Evolutionary conservation across 2,797 vertebrate species (phyloP).

Genomic region (Esox masquinongy): DNA sequence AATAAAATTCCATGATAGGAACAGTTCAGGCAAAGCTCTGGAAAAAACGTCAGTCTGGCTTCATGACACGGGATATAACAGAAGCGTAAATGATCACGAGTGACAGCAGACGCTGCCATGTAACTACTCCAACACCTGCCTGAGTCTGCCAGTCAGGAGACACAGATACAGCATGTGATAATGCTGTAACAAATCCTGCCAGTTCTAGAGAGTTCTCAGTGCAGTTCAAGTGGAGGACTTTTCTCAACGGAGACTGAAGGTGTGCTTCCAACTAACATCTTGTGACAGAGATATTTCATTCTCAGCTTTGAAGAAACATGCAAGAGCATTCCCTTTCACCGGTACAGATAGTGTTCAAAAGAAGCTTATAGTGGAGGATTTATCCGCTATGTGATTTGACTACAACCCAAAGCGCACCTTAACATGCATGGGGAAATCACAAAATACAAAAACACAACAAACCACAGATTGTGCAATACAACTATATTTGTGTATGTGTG

Average conservation of each 20-base stretch:
- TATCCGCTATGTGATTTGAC: neutral
- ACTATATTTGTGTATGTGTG: neutral
- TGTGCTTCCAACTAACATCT: neutral
- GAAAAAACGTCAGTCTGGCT: neutral
- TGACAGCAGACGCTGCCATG: neutral
- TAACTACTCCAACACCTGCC: neutral
- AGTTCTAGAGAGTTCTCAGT: neutral
- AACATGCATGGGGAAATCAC: neutral
- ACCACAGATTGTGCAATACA: neutral
- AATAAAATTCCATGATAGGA: neutral
- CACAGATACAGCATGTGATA: neutral
- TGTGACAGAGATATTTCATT: neutral
- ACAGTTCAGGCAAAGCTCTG: neutral
- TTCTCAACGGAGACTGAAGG: neutral
- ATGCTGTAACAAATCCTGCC: neutral
- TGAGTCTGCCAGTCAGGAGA: neutral
- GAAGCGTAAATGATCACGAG: neutral
- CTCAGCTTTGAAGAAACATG: neutral
- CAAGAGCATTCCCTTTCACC: neutral
- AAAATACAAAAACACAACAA: constrained; percentile 1
- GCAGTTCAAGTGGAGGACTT: neutral
- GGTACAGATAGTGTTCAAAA: neutral
- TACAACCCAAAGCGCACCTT: neutral
- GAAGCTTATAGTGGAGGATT: neutral
- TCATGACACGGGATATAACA: neutral